These are phyloP conservation scores for Brachypterus glaber DNA, from an alignment of 2,888 invertebrate genomes.

Conservation along the genomic window DNA sequence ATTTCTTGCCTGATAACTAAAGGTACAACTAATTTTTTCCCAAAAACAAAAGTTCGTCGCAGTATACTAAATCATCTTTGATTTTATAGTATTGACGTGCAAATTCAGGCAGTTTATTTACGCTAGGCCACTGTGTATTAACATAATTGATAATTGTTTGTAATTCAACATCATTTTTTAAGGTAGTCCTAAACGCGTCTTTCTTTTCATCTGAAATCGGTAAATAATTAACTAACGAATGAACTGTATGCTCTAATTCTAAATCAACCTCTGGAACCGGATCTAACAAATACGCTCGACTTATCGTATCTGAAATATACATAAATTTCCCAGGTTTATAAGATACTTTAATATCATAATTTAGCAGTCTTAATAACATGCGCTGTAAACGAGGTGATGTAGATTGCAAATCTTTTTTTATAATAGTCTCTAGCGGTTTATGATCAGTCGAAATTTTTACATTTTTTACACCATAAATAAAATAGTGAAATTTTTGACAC, in stretches of 20 bases:
- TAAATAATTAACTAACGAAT: neutral
- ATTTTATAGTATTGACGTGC: slow-evolving; percentile 14
- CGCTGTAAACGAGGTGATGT: slow-evolving; percentile 25
- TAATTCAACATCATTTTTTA: slow-evolving; percentile 13
- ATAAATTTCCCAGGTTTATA: slow-evolving; percentile 23
- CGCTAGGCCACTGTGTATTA: slow-evolving; percentile 16
- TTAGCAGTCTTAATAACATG: slow-evolving; percentile 25
- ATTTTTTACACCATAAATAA: too few relatives aligned
- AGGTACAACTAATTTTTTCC: too few relatives aligned
- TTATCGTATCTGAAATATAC: neutral
- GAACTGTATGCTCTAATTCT: neutral
- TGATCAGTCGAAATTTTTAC: too few relatives aligned
- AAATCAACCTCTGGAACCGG: neutral
- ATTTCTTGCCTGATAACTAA: too few relatives aligned
- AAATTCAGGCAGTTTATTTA: slow-evolving; percentile 13
- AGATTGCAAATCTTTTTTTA: slow-evolving; percentile 23
- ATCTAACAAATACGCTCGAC: neutral
- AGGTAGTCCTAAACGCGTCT: slow-evolving; percentile 16
- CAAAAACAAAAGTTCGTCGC: slow-evolving; percentile 12
- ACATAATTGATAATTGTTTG: slow-evolving; percentile 12
- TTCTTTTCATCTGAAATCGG: slow-evolving; percentile 3
- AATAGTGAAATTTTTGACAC: too few relatives aligned
- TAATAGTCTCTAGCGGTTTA: too few relatives aligned
- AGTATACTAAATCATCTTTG: slow-evolving; percentile 14
- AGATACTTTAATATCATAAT: slow-evolving; percentile 23